Percentiles rank a stretch among this genome's conserved stretches.
These are phyloP conservation scores for Condylostylus longicornis DNA, from an alignment of 1,140 invertebrate species.

Conservation along the genomic window DNA sequence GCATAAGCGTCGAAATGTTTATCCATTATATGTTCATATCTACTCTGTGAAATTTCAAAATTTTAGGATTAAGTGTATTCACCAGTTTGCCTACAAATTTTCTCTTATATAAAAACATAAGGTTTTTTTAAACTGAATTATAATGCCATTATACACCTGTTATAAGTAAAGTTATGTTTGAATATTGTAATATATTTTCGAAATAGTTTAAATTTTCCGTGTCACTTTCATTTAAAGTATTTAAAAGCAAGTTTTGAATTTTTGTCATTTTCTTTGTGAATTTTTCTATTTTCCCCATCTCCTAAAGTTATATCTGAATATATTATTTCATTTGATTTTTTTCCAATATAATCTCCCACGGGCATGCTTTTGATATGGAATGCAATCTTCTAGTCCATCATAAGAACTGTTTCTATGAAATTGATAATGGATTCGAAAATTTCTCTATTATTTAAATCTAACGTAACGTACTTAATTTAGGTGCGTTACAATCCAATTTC, in stretches of 20 bases:
- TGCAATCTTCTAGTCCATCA: neutral
- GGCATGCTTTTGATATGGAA: slow-evolving; percentile 4
- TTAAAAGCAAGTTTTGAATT: slow-evolving; percentile 1
- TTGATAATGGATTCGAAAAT: slow-evolving; percentile 12
- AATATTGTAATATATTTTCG: slow-evolving; percentile 3
- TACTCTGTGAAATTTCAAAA: slow-evolving; percentile 14
- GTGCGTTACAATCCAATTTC: slow-evolving; percentile 27
- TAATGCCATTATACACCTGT: slow-evolving; percentile 4
- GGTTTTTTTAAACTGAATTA: slow-evolving; percentile 4
- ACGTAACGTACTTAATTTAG: too few species aligned
- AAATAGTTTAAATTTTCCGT: neutral
- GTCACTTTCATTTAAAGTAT: neutral
- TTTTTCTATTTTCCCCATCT: neutral
- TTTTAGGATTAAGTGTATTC: slow-evolving; percentile 17
- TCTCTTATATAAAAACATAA: slow-evolving; percentile 9
- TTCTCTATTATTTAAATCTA: slow-evolving; percentile 15
- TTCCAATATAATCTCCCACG: slow-evolving; percentile 2
- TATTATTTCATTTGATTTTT: neutral
- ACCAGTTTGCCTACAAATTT: slow-evolving; percentile 10
- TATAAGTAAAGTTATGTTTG: neutral
- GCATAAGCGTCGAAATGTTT: slow-evolving; percentile 19
- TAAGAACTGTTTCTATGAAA: slow-evolving; percentile 7
- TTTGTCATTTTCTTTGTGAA: slow-evolving; percentile 1
- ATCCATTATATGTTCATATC: slow-evolving; percentile 26
- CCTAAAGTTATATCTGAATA: slow-evolving; percentile 5